Base-by-base conservation (phyloP, 2,113 vertebrate species). In the Eclectus roratus region DNA sequence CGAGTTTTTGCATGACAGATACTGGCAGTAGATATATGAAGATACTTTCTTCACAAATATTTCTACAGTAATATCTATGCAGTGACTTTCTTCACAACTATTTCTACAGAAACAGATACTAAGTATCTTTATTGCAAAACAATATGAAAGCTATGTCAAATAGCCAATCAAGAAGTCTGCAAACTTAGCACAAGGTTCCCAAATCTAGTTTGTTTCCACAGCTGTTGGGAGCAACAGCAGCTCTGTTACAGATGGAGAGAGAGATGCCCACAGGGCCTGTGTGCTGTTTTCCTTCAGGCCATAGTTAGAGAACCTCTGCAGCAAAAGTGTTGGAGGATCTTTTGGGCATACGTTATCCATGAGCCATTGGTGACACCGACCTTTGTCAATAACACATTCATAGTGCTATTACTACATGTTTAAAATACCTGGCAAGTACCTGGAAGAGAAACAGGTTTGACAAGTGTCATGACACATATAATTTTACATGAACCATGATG, bases 221-320 rank as follows among this genome's bases (percentile, higher is more conserved):
- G 24, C 7, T 37, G 2, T 29, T 60, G 63, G 20, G 7, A 69
- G 24, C 37, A 80, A 56, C 0, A 3, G 14, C 5, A 60, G 33
- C 66, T 72, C 65, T 55, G 31, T 0, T 46, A 9, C 10, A 58
- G n/a, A 33, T 8, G 3, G 21, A 41, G 9, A 29, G 1, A 11
- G 47, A 76, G 7, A 70, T 6, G 55, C 21, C 27, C 71, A 8
- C 1, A 0, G 0, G 0, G 29, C 18, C 69, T 8, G 14, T 6
- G 16, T 17, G 64, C 20, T 28, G 16, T 17, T 31, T 68, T 64
- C 39, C 47, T 88, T 55, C 56, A 81, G 37, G 31, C 11, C 44
- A 55, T 0, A 37, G 52, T 6, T 25, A 31, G 13, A 85, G 65
- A 93, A 56, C 33, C 29, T 60, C n/a, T 41, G 27, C 24, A 61